Base-by-base conservation (phyloP, 1,140 invertebrate species). In the Heliconius himera region DNA sequence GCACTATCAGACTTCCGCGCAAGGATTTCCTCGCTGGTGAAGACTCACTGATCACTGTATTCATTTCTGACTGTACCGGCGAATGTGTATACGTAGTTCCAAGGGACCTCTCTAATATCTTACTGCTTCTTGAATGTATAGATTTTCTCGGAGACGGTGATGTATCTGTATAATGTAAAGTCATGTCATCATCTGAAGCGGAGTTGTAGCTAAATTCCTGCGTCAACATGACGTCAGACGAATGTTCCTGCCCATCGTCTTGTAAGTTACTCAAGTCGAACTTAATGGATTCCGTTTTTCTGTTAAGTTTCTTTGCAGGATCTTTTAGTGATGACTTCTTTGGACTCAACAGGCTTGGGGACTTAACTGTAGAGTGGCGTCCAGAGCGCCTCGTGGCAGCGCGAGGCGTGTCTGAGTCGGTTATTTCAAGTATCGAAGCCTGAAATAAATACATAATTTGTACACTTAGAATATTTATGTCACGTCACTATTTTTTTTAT, bases 241-340 rank as follows among this genome's bases (percentile, higher is more conserved):
- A 77, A 8, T 36, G 73, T 33, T 36, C 83, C 38, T 75, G 54
- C 16, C 70, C 51, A 41, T 82, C 41, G 41, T 4, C 83, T 18
- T 91, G 89, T 2, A 94, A 77, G 72, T 94, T 91, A 76, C 89
- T 91, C 5, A 94, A 56, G 60, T 94, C 92, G 70, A 94, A 94
- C 66, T 93, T 93, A 11, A 94, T 94, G 8, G 91, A 90, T 79
- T 94, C 92, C 0, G 83, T 88, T 76, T 94, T 94, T 29, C 89
- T 81, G 2, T 22, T 74, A 20, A 46, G 82, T 77, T 81, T 85
- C 38, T 87, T 89, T 0, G 82, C 74, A 1, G 90, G 88, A 41
- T 90, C 84, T 78, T 90, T 93, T 0, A 92, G 84, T 0, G 91
- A 89, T 1, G 92, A 94, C 79, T 94, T 94, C 41, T 79, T 90